Evolutionary conservation across 2,888 invertebrate genomes (phyloP).

Genomic region (Osmoderma eremita): DNA sequence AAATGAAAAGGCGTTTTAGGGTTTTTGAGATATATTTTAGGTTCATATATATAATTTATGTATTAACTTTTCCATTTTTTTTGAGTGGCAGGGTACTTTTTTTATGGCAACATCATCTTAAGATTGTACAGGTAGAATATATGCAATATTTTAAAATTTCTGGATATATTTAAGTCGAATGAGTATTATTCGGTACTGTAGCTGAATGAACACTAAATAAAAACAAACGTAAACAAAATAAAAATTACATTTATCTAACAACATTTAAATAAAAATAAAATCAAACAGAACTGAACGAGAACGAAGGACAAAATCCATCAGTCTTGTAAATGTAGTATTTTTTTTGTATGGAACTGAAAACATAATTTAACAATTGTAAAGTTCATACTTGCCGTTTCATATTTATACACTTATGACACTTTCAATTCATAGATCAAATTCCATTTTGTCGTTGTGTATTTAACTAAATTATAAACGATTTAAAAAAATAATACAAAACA

Average conservation of each 20-base stretch:
- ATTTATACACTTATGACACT: conserved; percentile 8
- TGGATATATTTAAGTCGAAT: conserved; percentile 13
- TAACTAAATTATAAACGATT: neutral
- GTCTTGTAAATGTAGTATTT: conserved; percentile 48
- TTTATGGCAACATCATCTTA: conserved; percentile 18
- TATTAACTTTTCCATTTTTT: conserved; percentile 10
- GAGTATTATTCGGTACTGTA: conserved; percentile 29
- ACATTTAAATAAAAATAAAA: neutral
- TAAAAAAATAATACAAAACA: neutral
- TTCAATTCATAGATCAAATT: conserved; percentile 30
- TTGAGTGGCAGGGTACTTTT: conserved; percentile 23
- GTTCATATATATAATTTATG: conserved; percentile 10
- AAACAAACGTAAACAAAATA: neutral
- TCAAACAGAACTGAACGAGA: conserved; percentile 15
- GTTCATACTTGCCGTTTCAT: neutral
- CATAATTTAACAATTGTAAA: neutral
- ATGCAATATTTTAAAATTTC: conserved; percentile 10
- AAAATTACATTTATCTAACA: conserved; percentile 1
- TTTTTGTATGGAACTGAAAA: conserved; percentile 1
- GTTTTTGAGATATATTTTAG: conserved; percentile 10
- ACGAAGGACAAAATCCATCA: conserved; percentile 40
- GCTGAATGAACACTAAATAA: neutral
- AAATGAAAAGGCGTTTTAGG: too few relatives aligned
- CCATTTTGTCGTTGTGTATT: conserved; percentile 14
- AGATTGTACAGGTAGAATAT: conserved; percentile 22